Evolutionary conservation across 2,113 vertebrate species (phyloP).

Genomic region (Cariama cristata): DNA sequence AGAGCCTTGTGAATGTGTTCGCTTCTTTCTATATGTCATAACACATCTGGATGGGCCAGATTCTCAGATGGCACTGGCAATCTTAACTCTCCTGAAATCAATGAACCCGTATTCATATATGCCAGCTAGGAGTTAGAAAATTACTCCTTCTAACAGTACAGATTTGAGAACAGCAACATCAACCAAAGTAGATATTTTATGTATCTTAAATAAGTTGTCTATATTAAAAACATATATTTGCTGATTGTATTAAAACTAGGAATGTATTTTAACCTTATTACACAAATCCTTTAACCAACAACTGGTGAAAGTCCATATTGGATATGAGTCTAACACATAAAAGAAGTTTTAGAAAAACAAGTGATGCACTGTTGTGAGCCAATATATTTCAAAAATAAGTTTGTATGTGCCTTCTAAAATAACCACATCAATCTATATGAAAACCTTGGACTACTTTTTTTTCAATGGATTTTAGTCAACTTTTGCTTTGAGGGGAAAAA

Average conservation of each 20-base stretch:
- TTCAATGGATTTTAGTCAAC: background rate
- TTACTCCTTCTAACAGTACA: background rate
- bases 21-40: background rate
- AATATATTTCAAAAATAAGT: background rate
- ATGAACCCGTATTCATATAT: background rate
- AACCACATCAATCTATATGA: background rate
- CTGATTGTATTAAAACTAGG: background rate
- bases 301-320: rapidly evolving
- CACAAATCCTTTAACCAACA: background rate
- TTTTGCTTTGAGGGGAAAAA: background rate
- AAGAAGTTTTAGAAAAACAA: background rate
- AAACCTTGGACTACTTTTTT: background rate
- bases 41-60: background rate
- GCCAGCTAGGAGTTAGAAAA: background rate
- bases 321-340: background rate
- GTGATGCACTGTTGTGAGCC: rapidly evolving
- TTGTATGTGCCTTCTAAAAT: background rate
- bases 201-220: background rate
- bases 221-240: background rate
- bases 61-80: background rate
- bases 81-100: background rate
- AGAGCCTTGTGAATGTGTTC: background rate
- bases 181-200: background rate
- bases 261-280: background rate
- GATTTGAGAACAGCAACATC: background rate